These are phyloP conservation scores for Anabas testudineus DNA, from an alignment of 2,797 vertebrate genomes.

Conservation along the genomic window DNA sequence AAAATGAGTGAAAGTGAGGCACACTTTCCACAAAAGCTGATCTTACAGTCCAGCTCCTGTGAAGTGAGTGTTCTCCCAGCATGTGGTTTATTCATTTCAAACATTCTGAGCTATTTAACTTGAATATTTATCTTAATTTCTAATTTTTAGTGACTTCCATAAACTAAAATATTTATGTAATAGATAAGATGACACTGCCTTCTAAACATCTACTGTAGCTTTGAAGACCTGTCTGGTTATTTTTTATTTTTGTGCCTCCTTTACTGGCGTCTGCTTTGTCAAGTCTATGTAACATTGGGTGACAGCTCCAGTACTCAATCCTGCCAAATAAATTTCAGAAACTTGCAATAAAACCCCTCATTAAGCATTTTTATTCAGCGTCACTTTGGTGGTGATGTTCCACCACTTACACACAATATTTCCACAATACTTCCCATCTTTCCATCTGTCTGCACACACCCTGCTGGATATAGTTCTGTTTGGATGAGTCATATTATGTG, in stretches of 20 bases:
- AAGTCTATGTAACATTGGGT: neutral
- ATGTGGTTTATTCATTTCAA: neutral
- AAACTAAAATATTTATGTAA: too few relatives aligned
- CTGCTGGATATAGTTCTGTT: conserved; percentile 2
- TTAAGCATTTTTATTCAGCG: conserved; percentile 2
- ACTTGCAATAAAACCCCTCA: conserved; percentile 24
- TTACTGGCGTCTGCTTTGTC: conserved; percentile 8
- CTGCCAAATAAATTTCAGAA: conserved; percentile 28
- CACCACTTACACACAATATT: neutral
- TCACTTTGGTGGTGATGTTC: neutral
- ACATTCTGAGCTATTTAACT: too few relatives aligned
- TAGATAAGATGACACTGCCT: neutral
- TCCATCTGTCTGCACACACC: conserved; percentile 20
- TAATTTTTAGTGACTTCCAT: too few relatives aligned
- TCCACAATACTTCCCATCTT: neutral
- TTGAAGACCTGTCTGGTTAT: neutral
- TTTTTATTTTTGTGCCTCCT: neutral
- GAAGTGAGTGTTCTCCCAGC: too few relatives aligned
- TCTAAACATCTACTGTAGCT: too few relatives aligned
- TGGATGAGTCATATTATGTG: conserved; percentile 14
- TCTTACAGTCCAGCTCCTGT: too few relatives aligned
- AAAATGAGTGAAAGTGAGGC: too few relatives aligned
- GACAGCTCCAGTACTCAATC: conserved; percentile 6
- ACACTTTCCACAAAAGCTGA: too few relatives aligned
- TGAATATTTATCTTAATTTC: too few relatives aligned